Conservation (phyloP, 2,797 vertebrate genomes). For the Sciurus vulgaris region DNA sequence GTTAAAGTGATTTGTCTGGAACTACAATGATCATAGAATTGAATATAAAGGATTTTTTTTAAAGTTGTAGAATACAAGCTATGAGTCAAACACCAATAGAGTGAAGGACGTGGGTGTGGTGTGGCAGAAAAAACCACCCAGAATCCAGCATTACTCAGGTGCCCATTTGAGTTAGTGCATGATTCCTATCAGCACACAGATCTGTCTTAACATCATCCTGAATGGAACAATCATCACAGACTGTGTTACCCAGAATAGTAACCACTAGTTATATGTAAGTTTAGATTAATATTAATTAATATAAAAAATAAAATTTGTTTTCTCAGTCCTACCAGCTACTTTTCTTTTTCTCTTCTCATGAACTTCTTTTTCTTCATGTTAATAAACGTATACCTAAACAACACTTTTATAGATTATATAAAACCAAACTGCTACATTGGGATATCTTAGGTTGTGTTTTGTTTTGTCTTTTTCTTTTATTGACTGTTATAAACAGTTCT, state of each 20-base stretch:
- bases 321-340: background rate
- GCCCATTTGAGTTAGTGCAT: background rate
- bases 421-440: too few relatives aligned
- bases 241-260: background rate
- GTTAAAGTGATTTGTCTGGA: background rate
- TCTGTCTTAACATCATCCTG: background rate
- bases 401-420: too few relatives aligned
- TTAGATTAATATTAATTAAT: constrained; percentile 40
- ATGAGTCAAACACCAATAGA: constrained; percentile 16
- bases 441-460: too few relatives aligned
- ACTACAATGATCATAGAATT: background rate
- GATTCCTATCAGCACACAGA: background rate
- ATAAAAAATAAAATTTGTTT: background rate
- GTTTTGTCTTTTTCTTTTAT: too few relatives aligned
- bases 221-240: background rate
- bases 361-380: too few relatives aligned
- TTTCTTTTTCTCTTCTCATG: background rate
- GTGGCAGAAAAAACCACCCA: background rate
- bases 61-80: constrained; percentile 38
- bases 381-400: too few relatives aligned
- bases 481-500: too few relatives aligned
- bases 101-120: background rate
- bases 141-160: constrained; percentile 4
- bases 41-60: background rate
- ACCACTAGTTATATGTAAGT: background rate